These are phyloP conservation scores for Sinosuthora webbiana DNA, from an alignment of 2,113 vertebrate species.

Conservation along the genomic window DNA sequence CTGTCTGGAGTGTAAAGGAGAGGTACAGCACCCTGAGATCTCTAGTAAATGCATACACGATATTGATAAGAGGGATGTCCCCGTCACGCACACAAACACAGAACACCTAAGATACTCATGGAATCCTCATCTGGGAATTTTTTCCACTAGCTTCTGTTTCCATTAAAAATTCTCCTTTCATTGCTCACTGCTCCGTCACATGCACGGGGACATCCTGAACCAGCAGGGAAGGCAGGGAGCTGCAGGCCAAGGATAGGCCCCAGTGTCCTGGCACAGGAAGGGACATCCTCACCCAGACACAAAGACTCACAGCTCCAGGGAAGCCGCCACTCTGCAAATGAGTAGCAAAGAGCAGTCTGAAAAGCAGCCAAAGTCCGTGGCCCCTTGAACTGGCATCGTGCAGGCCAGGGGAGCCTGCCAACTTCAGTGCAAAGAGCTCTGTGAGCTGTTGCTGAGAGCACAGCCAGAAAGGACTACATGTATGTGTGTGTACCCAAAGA, in stretches of 20 bases:
- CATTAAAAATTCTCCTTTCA: not conserved
- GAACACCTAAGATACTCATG: not conserved
- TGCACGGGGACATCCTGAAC: accelerated
- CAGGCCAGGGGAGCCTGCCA: not conserved
- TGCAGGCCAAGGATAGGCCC: not conserved
- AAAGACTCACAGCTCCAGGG: not conserved
- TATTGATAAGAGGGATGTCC: accelerated
- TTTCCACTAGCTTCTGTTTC: not conserved
- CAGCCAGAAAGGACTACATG: not conserved
- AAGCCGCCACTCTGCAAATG: not conserved
- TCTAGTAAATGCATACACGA: accelerated
- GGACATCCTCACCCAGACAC: not conserved
- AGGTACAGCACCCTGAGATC: not conserved
- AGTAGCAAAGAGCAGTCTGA: not conserved
- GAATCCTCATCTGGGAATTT: not conserved
- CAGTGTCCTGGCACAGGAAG: not conserved
- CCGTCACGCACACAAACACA: no score
- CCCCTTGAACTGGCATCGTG: not conserved
- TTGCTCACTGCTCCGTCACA: not conserved
- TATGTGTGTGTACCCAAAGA: no score
- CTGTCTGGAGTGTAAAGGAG: not conserved
- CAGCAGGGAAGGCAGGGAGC: not conserved
- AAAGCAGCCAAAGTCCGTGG: not conserved
- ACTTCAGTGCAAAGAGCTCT: not conserved
- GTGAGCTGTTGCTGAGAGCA: not conserved